Evolutionary conservation across 1,140 invertebrate species (phyloP).

Genomic region (Drosophila sp.): DNA sequence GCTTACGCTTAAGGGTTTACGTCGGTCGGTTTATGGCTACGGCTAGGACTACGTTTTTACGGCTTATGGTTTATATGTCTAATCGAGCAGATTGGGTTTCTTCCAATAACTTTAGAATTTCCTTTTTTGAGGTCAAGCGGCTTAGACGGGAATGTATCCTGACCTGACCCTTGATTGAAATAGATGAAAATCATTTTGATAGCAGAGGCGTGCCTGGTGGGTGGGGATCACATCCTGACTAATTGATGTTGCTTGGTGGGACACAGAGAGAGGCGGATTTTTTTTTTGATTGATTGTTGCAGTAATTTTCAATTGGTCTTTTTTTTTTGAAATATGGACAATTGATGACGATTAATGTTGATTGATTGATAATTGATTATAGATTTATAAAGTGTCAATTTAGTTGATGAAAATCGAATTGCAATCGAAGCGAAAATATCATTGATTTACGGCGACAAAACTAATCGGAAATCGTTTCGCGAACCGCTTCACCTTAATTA

Average conservation of each 20-base stretch:
- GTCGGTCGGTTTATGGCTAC: slow-evolving; percentile 3
- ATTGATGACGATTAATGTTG: slow-evolving; percentile 41
- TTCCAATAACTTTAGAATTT: slow-evolving; percentile 7
- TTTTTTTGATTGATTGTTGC: slow-evolving; percentile 68
- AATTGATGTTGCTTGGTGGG: slow-evolving; percentile 14
- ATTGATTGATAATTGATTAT: slow-evolving; percentile 43
- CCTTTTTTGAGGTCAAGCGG: slow-evolving; percentile 19
- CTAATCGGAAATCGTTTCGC: no score
- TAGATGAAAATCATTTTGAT: slow-evolving; percentile 41
- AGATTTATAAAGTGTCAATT: neutral
- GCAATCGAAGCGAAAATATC: no score
- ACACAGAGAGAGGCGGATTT: slow-evolving; percentile 26
- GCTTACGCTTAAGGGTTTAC: slow-evolving; percentile 40
- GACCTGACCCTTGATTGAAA: slow-evolving; percentile 37
- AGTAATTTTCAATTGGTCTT: slow-evolving; percentile 62
- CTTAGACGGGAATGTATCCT: slow-evolving; percentile 15
- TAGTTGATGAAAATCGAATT: neutral
- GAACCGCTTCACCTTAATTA: neutral
- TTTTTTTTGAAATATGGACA: slow-evolving; percentile 23
- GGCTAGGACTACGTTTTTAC: slow-evolving; percentile 4
- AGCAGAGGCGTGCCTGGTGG: neutral
- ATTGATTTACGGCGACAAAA: no score
- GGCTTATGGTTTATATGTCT: slow-evolving; percentile 69
- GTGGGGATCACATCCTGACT: neutral
- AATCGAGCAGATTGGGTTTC: slow-evolving; percentile 65